Evolutionary conservation across 2,888 invertebrate genomes (phyloP).

Genomic region (Pristionchus fissidentatus): DNA sequence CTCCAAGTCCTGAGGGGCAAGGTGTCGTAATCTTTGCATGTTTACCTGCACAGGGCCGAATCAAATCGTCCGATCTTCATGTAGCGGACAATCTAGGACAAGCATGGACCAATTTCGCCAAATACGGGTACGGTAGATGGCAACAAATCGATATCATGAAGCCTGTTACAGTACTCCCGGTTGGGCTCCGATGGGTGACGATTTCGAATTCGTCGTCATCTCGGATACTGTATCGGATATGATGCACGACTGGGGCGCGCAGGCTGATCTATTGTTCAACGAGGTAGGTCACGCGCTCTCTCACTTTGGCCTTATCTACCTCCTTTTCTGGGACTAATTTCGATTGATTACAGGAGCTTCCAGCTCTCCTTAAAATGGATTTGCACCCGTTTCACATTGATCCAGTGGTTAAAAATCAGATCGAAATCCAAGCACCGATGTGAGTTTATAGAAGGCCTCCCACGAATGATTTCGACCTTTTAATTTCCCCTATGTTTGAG

Average conservation of each 20-base stretch:
- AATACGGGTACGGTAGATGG: not conserved
- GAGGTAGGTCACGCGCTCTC: not conserved
- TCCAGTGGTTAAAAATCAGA: not conserved
- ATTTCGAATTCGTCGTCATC: not conserved
- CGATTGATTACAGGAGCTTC: not conserved
- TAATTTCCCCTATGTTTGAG: no score
- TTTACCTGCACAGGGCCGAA: not conserved
- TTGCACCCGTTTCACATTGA: not conserved
- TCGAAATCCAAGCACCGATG: not conserved
- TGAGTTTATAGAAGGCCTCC: no score
- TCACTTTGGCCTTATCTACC: no score
- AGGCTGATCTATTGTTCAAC: not conserved
- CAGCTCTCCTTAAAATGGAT: not conserved
- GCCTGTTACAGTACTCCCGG: not conserved
- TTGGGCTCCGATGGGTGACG: not conserved
- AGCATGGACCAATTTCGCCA: conserved; percentile 19
- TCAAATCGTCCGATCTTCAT: not conserved
- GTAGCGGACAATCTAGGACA: not conserved
- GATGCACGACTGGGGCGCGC: not conserved
- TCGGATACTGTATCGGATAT: conserved; percentile 1
- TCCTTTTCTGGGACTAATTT: no score
- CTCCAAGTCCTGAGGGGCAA: no score
- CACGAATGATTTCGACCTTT: no score
- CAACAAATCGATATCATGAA: not conserved
- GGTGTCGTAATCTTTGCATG: no score